Evolutionary conservation across 2,888 invertebrate genomes (phyloP), one percentile per base, ranked within the genome.

Genomic region (Crepidodera aurea): DNA sequence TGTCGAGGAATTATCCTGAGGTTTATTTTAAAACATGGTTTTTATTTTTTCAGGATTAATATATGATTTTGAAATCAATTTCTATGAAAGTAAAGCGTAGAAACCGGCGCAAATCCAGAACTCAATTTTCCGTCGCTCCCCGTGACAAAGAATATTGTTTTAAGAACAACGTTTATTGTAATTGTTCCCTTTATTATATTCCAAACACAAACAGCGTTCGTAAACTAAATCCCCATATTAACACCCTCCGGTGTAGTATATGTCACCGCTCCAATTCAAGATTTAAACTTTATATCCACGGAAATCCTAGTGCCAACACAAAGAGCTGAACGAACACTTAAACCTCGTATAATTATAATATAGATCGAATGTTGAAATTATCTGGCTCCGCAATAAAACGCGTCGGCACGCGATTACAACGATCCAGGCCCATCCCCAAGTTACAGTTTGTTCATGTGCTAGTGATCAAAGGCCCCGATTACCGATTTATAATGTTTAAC

Each of bases 401-500:
- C 44, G 19, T 32, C 29, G 54, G 54, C 54, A 54, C 54, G 54
- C 54, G 54, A 54, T 42, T 54, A 40, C 42, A 40, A 44, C 54
- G 54, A 29, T 42, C n/a, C 15, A 60, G 48, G 27, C 60, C 60
- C 48, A 54, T 22, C 18, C 42, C 53, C 54, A 18, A 44, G 46
- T 53, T 29, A 39, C 34, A 44, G 37, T 60, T 60, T 60, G 60
- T 54, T 60, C 46, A 60, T 62, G 62, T 37, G 34, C 51, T 34
- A 27, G 44, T 51, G 62, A 62, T 62, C 62, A 62, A 62, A 62
- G 62, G 62, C 40, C 32, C 27, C 54, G 54, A 60, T 54, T 54
- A 54, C 55, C 42, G 61, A 55, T 55, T 61, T 56, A 56, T 61
- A 50, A 55, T 61, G 61, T 56, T 61, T 48, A 60, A 60, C 60